Conservation (phyloP, 2,888 invertebrate genomes). For the Habroteleia sp. region DNA sequence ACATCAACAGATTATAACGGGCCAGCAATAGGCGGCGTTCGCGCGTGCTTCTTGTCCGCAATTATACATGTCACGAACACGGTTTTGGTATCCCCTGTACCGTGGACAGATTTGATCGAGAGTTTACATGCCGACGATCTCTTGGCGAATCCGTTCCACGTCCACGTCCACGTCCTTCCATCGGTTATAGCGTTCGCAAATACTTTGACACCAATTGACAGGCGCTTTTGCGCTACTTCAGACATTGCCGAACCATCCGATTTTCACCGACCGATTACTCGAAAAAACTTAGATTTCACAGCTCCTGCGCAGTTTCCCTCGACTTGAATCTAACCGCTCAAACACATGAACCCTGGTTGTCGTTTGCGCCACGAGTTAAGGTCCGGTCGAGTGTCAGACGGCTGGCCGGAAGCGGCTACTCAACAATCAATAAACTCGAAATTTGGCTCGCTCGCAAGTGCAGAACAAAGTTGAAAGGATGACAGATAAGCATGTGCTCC, state of each 20-base stretch:
- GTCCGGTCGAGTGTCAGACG: no score
- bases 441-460: no score
- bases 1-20: conserved; percentile 72
- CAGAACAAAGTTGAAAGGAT: no score
- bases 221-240: neutral
- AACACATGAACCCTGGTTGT: no score
- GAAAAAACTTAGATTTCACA: no score
- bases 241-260: conserved; percentile 30
- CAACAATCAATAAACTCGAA: no score
- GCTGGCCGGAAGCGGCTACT: no score
- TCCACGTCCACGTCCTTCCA: conserved; percentile 55
- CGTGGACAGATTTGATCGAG: conserved; percentile 42
- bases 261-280: conserved; percentile 31
- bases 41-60: conserved; percentile 33
- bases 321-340: conserved; percentile 23
- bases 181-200: conserved; percentile 40
- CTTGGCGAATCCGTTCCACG: conserved; percentile 55
- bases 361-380: no score
- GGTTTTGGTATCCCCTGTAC: conserved; percentile 55
- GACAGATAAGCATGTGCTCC: no score
- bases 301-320: conserved; percentile 6
- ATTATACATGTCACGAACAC: conserved; percentile 52
- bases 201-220: conserved; percentile 7
- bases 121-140: conserved; percentile 43
- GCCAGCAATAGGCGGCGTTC: conserved; percentile 53